phyloP scores from a whole-genome alignment of 2,888 invertebrate genomes.

The Folsomia candida region DNA sequence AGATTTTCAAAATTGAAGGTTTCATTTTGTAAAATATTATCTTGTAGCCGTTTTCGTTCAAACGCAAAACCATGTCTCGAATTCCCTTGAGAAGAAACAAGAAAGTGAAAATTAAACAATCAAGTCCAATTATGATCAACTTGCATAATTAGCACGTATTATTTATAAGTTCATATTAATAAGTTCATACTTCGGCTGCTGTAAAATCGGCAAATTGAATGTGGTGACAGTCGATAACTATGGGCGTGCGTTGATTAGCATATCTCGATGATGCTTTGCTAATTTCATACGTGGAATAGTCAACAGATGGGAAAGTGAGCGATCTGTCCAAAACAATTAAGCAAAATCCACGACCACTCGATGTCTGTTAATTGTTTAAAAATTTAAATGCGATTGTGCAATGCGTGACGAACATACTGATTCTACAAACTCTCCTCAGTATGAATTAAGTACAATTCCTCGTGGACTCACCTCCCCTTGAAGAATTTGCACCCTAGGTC shows the following conservation, averaged over 20 bases:
- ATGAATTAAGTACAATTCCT: too few relatives aligned
- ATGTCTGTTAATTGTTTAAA: conserved; percentile 40
- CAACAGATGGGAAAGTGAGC: conserved; percentile 44
- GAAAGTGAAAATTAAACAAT: too few relatives aligned
- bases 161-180: too few relatives aligned
- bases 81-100: conserved; percentile 21
- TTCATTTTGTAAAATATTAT: conserved; percentile 39
- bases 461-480: conserved; percentile 65
- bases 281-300: conserved; percentile 25
- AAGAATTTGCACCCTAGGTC: conserved; percentile 72
- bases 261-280: conserved; percentile 26
- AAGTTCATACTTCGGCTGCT: conserved; percentile 76
- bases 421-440: neutral
- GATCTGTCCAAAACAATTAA: conserved; percentile 39
- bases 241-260: conserved; percentile 57
- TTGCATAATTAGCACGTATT: too few relatives aligned
- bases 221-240: conserved; percentile 82
- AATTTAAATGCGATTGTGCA: too few relatives aligned
- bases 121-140: too few relatives aligned
- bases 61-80: conserved; percentile 23
- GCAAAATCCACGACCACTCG: conserved; percentile 36
- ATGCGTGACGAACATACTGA: neutral
- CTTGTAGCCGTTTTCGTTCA: conserved; percentile 24
- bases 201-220: conserved; percentile 85
- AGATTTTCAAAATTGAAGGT: conserved; percentile 33